Evolutionary conservation across 1,140 invertebrate genomes (phyloP).

Genomic region (Dendrolimus kikuchii): DNA sequence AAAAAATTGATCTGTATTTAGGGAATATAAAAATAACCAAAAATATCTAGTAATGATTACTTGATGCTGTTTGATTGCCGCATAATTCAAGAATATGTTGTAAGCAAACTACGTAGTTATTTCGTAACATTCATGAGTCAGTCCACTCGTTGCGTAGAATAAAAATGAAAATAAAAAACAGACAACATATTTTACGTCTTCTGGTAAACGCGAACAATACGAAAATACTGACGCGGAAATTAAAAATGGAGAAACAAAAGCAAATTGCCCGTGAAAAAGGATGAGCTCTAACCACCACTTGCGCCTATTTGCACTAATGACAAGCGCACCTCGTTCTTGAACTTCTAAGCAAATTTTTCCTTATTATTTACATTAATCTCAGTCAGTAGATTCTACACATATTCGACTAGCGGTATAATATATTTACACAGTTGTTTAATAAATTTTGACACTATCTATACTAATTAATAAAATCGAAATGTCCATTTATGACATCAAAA

Average conservation of each 20-base stretch:
- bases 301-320: slow-evolving; percentile 41
- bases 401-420: not conserved
- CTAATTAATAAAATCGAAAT: too few relatives aligned
- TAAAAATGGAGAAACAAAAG: slow-evolving; percentile 58
- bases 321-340: slow-evolving; percentile 25
- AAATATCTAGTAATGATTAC: too few relatives aligned
- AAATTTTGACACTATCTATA: not conserved
- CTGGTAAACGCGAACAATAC: slow-evolving; percentile 36
- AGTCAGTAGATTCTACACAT: not conserved
- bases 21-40: too few relatives aligned
- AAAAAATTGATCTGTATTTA: too few relatives aligned
- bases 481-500: too few relatives aligned
- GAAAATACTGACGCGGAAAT: slow-evolving; percentile 54
- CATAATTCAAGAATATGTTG: too few relatives aligned
- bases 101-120: too few relatives aligned
- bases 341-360: slow-evolving; percentile 6
- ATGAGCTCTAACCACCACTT: slow-evolving; percentile 24
- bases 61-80: too few relatives aligned
- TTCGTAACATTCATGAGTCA: too few relatives aligned
- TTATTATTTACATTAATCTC: not conserved
- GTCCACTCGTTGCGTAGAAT: too few relatives aligned
- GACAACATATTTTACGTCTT: slow-evolving; percentile 39
- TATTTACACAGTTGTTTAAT: not conserved
- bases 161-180: slow-evolving; percentile 27
- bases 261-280: slow-evolving; percentile 52